A percentile compares a stretch with the other conserved stretches of the same genome.
Evolutionary conservation across 2,888 invertebrate genomes (phyloP).

Genomic region (Tetanocera ferruginea): DNA sequence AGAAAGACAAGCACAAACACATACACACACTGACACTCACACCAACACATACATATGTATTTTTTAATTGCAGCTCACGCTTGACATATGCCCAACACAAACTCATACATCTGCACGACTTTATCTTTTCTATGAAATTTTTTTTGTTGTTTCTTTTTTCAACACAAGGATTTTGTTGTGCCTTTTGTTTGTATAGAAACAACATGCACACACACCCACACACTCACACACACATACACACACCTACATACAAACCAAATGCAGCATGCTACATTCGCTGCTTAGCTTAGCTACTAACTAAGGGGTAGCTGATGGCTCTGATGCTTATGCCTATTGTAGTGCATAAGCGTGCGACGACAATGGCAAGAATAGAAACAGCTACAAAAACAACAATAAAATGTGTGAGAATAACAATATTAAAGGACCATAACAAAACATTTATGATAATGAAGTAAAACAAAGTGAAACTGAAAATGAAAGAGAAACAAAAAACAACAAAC

Average conservation of each 20-base stretch:
- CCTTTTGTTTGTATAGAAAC: constrained; percentile 31
- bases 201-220: not conserved
- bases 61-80: constrained; percentile 18
- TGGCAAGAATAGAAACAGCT: constrained; percentile 5
- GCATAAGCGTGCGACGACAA: not conserved
- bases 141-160: not conserved
- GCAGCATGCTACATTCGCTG: constrained; percentile 59
- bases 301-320: not conserved
- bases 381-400: constrained; percentile 33
- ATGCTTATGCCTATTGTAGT: not conserved
- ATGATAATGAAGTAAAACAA: constrained; percentile 56
- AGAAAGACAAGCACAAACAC: not conserved
- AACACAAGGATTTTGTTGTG: constrained; percentile 24
- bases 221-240: constrained; percentile 7
- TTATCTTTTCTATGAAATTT: not conserved
- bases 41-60: constrained; percentile 5
- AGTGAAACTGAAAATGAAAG: not conserved
- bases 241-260: constrained; percentile 33
- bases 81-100: not conserved
- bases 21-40: not conserved
- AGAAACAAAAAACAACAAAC: not conserved
- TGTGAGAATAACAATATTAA: constrained; percentile 40
- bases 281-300: constrained; percentile 18
- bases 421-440: constrained; percentile 41
- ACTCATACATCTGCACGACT: not conserved